Evolutionary conservation across 2,797 vertebrate genomes (phyloP).

Genomic region (Muraenolepis orangiensis): DNA sequence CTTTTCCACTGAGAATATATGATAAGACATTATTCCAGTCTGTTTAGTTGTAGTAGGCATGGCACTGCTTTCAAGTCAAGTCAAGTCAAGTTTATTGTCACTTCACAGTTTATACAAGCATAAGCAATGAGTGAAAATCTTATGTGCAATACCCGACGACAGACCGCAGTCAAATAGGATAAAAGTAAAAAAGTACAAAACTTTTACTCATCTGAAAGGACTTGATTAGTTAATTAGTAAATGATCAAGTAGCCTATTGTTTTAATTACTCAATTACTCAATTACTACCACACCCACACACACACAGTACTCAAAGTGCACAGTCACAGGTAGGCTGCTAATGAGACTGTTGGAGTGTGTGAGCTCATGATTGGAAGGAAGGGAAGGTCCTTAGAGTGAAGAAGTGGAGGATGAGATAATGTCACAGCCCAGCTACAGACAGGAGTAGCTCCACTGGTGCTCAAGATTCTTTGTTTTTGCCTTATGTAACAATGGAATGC

Average conservation of each 20-base stretch:
- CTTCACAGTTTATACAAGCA: too few species aligned
- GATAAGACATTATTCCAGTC: too few species aligned
- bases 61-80: too few species aligned
- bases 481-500: too few species aligned
- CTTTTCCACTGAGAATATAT: too few species aligned
- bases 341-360: background rate
- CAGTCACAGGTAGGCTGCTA: background rate
- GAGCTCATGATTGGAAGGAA: background rate
- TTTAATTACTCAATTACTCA: background rate
- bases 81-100: too few species aligned
- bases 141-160: too few species aligned
- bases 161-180: too few species aligned
- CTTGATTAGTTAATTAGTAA: background rate
- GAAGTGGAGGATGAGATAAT: background rate
- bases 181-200: too few species aligned
- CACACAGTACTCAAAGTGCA: background rate
- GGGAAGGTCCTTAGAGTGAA: background rate
- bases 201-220: background rate
- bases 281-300: background rate
- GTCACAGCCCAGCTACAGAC: background rate
- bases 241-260: constrained; percentile 1
- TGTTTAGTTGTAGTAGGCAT: too few species aligned
- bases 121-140: too few species aligned
- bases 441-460: background rate
- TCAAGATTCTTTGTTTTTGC: too few species aligned